Base-by-base conservation (phyloP, 2,797 vertebrate genomes). In the Delichon dasypus region DNA sequence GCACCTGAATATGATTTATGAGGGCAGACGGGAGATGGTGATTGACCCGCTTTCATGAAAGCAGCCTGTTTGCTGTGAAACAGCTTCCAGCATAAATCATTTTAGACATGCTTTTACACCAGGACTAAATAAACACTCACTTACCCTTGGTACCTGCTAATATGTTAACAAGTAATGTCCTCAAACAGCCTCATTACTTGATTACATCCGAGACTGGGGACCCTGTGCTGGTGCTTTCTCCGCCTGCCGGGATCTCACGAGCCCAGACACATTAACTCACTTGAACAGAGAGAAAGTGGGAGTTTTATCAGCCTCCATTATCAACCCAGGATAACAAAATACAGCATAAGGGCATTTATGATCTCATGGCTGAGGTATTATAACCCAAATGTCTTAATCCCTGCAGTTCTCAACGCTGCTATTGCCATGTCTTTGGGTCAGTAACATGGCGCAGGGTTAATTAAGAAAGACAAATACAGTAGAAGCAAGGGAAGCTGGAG, bases 1-100 rank as follows among this genome's bases (percentile, higher is more conserved):
- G 90, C 91, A 95, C 97, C 96, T 94, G 95, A 96, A 87, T 95
- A 96, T 96, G 97, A 97, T 97, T 97, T 97, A 97, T 96, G 97
- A 97, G 95, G 92, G 93, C 86, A 89, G 93, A 57, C 21, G 47
- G 95, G 94, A 93, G 82, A 94, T 89, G 95, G 86, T 96, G 96
- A 97, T 94, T 97, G 91, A 95, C 94, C 94, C 3, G 36, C 91
- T 94, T 93, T 94, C 95, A 96, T 96, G 92, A 96, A 90, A 96
- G 95, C 93, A 95, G 93, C 74, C 95, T 95, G 94, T 97, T 97
- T 96, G 94, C 95, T 95, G 93, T 70, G 89, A 72, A 96, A 96
- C 83, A 83, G 85, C 90, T 96, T 88, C 95, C 89, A 88, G 95
- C 92, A 97, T 97, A 95, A 97, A 97, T 97, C 97, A 97, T 97